Evolutionary conservation across 2,888 invertebrate genomes (phyloP).

Genomic region (Aphodius granarius): DNA sequence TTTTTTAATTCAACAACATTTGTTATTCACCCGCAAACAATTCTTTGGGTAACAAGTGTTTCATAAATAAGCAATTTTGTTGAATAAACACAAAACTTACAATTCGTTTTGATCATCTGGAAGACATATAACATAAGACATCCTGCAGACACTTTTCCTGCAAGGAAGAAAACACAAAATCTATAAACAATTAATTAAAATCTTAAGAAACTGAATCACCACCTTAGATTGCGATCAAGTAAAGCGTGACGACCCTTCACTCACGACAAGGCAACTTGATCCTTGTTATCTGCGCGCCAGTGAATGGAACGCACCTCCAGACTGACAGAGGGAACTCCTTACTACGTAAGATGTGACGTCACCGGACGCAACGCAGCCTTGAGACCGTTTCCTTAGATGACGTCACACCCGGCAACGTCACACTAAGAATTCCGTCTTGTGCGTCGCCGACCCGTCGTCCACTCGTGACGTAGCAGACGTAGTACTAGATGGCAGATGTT

Average conservation of each 20-base stretch:
- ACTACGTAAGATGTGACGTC: conserved; percentile 45
- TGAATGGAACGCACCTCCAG: conserved; percentile 6
- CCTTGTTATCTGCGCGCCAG: background rate
- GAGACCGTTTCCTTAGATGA: conserved; percentile 51
- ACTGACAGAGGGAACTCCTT: conserved; percentile 7
- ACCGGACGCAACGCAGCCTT: conserved; percentile 51
- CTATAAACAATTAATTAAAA: background rate
- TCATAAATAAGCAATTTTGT: too few species aligned
- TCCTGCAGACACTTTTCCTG: too few species aligned
- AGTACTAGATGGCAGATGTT: conserved; percentile 46
- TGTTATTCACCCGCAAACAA: too few species aligned
- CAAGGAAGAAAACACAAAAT: background rate
- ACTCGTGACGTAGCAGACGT: conserved; percentile 30
- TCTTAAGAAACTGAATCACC: background rate
- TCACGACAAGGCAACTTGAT: background rate
- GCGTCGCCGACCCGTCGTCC: conserved; percentile 6
- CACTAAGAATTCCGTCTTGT: conserved; percentile 34
- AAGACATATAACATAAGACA: too few species aligned
- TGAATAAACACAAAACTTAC: too few species aligned
- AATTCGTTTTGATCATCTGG: too few species aligned
- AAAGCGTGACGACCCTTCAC: background rate
- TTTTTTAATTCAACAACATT: too few species aligned
- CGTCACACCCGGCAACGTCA: conserved; percentile 40
- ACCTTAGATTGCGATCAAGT: background rate
- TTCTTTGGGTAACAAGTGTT: too few species aligned